These are phyloP conservation scores for Lepeophtheirus nordmannii DNA, from an alignment of 2,888 invertebrate species.

Conservation along the genomic window DNA sequence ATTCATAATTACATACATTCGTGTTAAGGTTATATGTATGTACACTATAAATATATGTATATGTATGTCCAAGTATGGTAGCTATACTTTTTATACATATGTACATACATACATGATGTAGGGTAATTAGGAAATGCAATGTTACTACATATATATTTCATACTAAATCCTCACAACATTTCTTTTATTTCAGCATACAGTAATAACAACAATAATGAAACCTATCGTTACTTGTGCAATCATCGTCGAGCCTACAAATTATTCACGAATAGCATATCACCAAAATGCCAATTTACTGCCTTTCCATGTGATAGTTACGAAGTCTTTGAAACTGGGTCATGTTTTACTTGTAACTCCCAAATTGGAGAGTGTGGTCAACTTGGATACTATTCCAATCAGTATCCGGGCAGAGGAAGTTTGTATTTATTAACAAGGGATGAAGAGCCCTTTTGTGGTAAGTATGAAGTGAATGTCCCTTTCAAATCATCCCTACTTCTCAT, in stretches of 20 bases:
- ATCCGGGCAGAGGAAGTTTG: slow-evolving; percentile 59
- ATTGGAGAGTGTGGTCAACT: slow-evolving; percentile 60
- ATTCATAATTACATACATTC: no score
- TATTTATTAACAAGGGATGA: slow-evolving; percentile 74
- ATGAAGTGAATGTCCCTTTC: neutral
- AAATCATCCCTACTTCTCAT: neutral
- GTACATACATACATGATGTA: no score
- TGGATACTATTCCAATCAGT: slow-evolving; percentile 80
- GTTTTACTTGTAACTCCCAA: slow-evolving; percentile 49
- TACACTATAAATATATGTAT: no score
- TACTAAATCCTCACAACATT: slow-evolving; percentile 16
- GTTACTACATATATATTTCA: neutral
- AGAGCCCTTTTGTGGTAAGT: slow-evolving; percentile 73
- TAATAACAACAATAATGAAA: slow-evolving; percentile 50
- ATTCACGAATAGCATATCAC: slow-evolving; percentile 82
- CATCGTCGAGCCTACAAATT: slow-evolving; percentile 83
- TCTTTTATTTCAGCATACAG: slow-evolving; percentile 42
- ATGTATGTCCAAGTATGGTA: no score
- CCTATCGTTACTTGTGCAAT: slow-evolving; percentile 62
- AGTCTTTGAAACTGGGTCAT: slow-evolving; percentile 58
- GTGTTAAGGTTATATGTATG: no score
- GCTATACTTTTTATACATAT: no score
- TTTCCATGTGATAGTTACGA: slow-evolving; percentile 74
- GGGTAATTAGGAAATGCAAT: no score
- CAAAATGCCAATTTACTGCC: slow-evolving; percentile 76